phyloP scores from a whole-genome alignment of 2,888 invertebrate species.

The Nemotelus pantherinus region DNA sequence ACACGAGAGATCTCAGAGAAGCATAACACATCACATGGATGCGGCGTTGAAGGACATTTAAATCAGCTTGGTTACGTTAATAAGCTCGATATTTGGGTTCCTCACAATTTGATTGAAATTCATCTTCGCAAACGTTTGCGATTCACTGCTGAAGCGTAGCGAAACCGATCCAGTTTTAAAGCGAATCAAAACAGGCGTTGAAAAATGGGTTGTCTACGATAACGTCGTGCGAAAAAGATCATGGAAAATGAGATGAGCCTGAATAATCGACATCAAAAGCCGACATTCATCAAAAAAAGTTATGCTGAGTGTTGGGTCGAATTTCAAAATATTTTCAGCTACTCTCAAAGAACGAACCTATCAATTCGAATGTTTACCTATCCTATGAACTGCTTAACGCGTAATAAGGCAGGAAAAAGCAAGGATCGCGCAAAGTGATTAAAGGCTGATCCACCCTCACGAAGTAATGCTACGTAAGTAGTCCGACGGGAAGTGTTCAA shows the following conservation, averaged over 20 bases:
- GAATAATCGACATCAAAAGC: constrained; percentile 21
- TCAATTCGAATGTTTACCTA: background rate
- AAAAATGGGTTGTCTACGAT: constrained; percentile 45
- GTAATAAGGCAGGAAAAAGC: no score
- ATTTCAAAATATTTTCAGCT: constrained; percentile 12
- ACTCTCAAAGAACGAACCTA: constrained; percentile 1
- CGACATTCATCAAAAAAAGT: constrained; percentile 32
- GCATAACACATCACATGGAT: no score
- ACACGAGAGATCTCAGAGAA: no score
- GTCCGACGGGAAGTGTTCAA: no score
- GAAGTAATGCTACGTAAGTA: no score
- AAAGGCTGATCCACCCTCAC: no score
- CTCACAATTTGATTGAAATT: constrained; percentile 42
- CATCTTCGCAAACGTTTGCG: constrained; percentile 35
- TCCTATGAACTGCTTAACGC: no score
- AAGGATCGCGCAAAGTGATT: no score
- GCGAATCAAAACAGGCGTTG: constrained; percentile 31
- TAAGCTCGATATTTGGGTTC: constrained; percentile 43
- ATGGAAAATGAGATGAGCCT: constrained; percentile 30
- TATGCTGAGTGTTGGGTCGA: constrained; percentile 33
- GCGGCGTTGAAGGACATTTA: background rate
- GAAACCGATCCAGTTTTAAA: constrained; percentile 3
- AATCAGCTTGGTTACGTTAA: constrained; percentile 30
- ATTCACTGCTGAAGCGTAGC: constrained; percentile 30
- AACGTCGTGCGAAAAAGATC: constrained; percentile 39